These are phyloP conservation scores for Lophochroa leadbeateri DNA, from an alignment of 2,113 vertebrate genomes.

Conservation along the genomic window DNA sequence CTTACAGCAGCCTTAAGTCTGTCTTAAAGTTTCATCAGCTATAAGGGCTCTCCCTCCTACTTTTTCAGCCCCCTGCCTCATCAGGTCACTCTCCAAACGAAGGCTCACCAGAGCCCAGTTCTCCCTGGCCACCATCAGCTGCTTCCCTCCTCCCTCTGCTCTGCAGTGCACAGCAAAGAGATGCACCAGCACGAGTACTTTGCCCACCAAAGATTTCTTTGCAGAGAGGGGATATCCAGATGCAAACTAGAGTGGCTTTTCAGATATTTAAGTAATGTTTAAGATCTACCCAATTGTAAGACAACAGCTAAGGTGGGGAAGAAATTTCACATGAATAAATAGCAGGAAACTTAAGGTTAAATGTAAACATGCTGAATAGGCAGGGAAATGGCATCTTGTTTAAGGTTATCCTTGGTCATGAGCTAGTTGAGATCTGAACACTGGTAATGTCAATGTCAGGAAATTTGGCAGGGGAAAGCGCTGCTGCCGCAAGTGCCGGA, in stretches of 20 bases:
- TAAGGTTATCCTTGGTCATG: background rate
- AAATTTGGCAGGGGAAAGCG: background rate
- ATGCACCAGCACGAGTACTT: fast-evolving
- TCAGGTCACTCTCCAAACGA: background rate
- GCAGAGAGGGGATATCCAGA: background rate
- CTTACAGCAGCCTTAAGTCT: background rate
- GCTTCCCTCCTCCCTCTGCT: too few species aligned
- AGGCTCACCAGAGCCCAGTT: background rate
- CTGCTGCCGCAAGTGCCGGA: background rate
- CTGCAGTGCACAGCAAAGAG: fast-evolving
- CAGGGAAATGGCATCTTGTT: background rate
- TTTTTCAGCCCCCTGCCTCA: background rate
- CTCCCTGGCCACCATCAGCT: too few species aligned
- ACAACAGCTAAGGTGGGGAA: background rate
- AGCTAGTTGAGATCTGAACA: background rate
- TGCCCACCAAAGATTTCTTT: background rate
- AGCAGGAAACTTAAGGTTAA: background rate
- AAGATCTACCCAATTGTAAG: background rate
- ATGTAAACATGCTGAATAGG: background rate
- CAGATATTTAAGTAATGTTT: background rate
- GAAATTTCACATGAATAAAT: background rate
- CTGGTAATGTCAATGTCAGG: background rate
- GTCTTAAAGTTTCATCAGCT: background rate
- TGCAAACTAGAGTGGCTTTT: background rate
- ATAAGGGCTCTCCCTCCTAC: background rate